Evolutionary conservation across 2,888 invertebrate species (phyloP).

Genomic region (Pachliopta kotzebuea): DNA sequence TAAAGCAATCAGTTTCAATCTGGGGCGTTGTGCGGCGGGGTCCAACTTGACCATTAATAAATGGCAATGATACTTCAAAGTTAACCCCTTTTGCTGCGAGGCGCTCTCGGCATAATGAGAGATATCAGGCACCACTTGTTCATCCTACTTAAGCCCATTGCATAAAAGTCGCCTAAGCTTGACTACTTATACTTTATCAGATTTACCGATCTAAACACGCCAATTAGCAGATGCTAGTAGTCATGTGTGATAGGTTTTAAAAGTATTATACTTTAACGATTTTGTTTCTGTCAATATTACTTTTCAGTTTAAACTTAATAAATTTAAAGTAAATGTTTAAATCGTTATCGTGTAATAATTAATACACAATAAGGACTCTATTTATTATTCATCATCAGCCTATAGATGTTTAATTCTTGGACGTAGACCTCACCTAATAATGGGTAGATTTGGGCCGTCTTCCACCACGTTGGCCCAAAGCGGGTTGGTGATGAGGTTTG

Average conservation of each 20-base stretch:
- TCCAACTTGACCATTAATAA: constrained; percentile 78
- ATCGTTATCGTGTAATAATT: not conserved
- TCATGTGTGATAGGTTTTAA: not conserved
- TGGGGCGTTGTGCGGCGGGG: constrained; percentile 48
- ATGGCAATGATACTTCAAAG: constrained; percentile 79
- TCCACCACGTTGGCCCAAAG: no score
- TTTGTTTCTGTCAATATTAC: not conserved
- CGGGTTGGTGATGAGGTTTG: no score
- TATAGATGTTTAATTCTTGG: no score
- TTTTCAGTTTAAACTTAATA: not conserved
- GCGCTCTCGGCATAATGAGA: constrained; percentile 54
- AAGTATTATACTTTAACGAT: not conserved
- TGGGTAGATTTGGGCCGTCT: no score
- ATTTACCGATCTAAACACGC: not conserved
- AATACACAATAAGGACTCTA: not conserved
- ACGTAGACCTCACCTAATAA: no score
- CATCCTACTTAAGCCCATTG: constrained; percentile 34
- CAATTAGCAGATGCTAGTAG: not conserved
- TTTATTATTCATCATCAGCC: no score
- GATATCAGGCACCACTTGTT: constrained; percentile 55
- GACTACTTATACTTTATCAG: not conserved
- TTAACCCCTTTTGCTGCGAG: constrained; percentile 61
- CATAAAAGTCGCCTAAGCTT: constrained; percentile 17
- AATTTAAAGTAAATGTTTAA: not conserved
- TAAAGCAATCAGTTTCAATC: constrained; percentile 69